phyloP scores from a whole-genome alignment of 1,140 invertebrate species.

The Oppia nitens region DNA sequence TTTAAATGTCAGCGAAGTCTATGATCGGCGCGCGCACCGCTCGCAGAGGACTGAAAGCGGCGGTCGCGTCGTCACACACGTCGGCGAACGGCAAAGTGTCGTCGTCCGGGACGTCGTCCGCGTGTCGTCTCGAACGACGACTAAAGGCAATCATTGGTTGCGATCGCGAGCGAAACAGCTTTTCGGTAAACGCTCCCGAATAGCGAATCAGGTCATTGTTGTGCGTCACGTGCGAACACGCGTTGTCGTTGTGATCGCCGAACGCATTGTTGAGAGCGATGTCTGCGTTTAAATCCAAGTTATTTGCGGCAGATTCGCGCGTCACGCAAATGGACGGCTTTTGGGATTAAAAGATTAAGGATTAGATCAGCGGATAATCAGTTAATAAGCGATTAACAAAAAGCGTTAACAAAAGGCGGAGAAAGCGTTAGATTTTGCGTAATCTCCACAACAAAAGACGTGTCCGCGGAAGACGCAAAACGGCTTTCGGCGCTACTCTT shows the following conservation, averaged over 20 bases:
- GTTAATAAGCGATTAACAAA: too few relatives aligned
- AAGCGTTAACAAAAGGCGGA: too few relatives aligned
- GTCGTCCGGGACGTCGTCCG: not conserved
- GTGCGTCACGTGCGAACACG: too few relatives aligned
- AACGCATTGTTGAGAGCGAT: not conserved
- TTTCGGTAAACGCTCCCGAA: conserved; percentile 8
- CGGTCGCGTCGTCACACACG: not conserved
- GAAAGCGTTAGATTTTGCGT: too few relatives aligned
- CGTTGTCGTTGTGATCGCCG: not conserved
- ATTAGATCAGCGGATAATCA: too few relatives aligned
- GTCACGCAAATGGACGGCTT: not conserved
- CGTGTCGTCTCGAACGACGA: not conserved
- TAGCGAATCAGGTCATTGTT: not conserved
- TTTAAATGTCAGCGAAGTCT: not conserved
- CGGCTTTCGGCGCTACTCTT: too few relatives aligned
- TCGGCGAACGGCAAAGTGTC: not conserved
- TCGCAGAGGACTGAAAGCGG: not conserved
- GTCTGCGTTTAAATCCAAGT: not conserved
- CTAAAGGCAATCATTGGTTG: conserved; percentile 3
- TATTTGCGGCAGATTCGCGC: not conserved
- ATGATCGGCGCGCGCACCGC: not conserved
- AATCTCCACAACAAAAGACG: too few relatives aligned
- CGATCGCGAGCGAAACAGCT: conserved; percentile 8
- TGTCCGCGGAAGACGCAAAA: too few relatives aligned
- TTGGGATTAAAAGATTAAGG: not conserved